These are phyloP conservation scores for Phacellophora camtschatica DNA, from an alignment of 30 jellyfish, hydroid and myxozoan species.

Conservation along the genomic window DNA sequence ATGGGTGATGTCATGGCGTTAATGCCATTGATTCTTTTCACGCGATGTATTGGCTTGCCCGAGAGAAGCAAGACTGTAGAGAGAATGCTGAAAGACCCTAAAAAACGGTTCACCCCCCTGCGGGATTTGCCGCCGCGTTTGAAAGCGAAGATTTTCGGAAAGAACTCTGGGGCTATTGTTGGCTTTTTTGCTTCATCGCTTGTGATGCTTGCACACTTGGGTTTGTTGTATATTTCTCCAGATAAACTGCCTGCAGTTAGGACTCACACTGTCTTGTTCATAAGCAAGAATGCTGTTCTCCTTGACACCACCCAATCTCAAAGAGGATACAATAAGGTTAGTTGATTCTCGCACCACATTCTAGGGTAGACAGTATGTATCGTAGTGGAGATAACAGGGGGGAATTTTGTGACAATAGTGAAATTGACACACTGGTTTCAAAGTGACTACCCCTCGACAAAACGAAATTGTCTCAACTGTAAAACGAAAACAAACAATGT, in stretches of 20 bases:
- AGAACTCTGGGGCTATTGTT: neutral
- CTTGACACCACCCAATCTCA: slow-evolving; percentile 76
- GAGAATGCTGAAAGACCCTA: slow-evolving; percentile 65
- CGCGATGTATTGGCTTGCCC: slow-evolving; percentile 60
- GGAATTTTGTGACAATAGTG: no score
- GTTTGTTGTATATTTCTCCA: slow-evolving; percentile 63
- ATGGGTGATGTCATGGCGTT: slow-evolving; percentile 77
- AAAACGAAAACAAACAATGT: no score
- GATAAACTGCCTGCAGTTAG: slow-evolving; percentile 60
- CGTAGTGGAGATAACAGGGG: no score
- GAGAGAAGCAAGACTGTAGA: slow-evolving; percentile 67
- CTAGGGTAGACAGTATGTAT: no score
- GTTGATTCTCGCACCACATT: no score
- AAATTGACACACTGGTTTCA: no score
- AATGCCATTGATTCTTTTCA: slow-evolving; percentile 74
- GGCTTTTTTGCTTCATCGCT: slow-evolving; percentile 47
- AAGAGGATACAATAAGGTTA: slow-evolving; percentile 64
- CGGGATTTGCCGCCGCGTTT: slow-evolving; percentile 86
- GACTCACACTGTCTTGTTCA: slow-evolving; percentile 52
- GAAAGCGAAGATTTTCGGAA: slow-evolving; percentile 35
- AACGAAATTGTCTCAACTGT: no score
- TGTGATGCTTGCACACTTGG: slow-evolving; percentile 80
- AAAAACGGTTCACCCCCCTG: slow-evolving; percentile 62
- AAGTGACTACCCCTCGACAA: no score
- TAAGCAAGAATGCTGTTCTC: slow-evolving; percentile 69